phyloP scores from a whole-genome alignment of 2,888 invertebrate genomes.

The Baronia brevicornis region DNA sequence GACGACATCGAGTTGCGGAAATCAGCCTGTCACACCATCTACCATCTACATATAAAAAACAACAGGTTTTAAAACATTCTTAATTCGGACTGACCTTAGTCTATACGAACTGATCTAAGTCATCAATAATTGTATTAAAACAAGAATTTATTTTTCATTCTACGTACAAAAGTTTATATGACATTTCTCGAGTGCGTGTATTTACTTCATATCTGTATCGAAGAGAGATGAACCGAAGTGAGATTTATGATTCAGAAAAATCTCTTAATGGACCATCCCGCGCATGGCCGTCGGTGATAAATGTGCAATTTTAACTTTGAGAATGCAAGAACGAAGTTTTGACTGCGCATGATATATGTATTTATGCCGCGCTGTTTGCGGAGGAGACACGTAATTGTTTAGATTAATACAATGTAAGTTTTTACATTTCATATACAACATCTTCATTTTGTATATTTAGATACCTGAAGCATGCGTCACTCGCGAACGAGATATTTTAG shows the following conservation, averaged over 20 bases:
- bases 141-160: constrained; percentile 21
- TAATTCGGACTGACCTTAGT: constrained; percentile 3
- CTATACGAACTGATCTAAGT: no score
- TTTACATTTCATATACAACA: constrained; percentile 5
- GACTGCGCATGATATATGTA: constrained; percentile 65
- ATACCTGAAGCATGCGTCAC: not conserved
- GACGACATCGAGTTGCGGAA: no score
- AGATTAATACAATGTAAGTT: constrained; percentile 17
- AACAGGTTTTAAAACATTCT: constrained; percentile 5
- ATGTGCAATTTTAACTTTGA: constrained; percentile 73
- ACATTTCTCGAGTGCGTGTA: constrained; percentile 29
- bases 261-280: constrained; percentile 71
- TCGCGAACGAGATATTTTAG: constrained; percentile 3
- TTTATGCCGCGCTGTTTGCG: constrained; percentile 34
- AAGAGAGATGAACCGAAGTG: constrained; percentile 66
- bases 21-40: no score
- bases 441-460: constrained; percentile 9
- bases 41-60: no score
- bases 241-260: constrained; percentile 74
- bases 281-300: constrained; percentile 66
- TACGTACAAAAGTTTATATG: constrained; percentile 16
- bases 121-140: no score
- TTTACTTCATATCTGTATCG: constrained; percentile 68
- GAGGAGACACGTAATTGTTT: constrained; percentile 19
- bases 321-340: constrained; percentile 69